phyloP scores from a whole-genome alignment of 1,140 invertebrate genomes.

The Globodera ellingtonae region DNA sequence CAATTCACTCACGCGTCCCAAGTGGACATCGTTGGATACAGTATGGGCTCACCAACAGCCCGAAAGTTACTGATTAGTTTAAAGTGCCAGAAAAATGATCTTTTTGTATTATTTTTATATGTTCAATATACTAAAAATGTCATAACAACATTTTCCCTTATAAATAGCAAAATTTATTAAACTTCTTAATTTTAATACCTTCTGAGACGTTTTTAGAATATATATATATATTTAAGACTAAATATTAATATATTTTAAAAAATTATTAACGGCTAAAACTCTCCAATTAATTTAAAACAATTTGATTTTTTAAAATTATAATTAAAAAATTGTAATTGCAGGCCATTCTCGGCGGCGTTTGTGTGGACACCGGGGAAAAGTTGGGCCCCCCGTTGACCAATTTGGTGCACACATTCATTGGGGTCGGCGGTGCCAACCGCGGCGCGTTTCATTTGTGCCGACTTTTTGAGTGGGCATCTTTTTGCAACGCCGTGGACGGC shows the following conservation, averaged over 20 bases:
- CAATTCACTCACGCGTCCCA: slow-evolving; percentile 23
- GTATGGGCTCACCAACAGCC: slow-evolving; percentile 36
- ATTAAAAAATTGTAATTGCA: background rate
- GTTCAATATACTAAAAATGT: too few relatives aligned
- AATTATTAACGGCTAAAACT: too few relatives aligned
- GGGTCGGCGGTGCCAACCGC: slow-evolving; percentile 48
- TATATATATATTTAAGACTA: too few relatives aligned
- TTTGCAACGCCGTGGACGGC: slow-evolving; percentile 35
- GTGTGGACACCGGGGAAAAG: slow-evolving; percentile 40
- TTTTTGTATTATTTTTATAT: too few relatives aligned
- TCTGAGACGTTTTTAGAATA: too few relatives aligned
- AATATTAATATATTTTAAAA: too few relatives aligned
- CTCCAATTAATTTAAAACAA: too few relatives aligned
- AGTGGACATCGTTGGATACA: slow-evolving; percentile 35
- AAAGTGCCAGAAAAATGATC: background rate
- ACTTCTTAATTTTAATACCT: too few relatives aligned
- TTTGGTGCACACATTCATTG: slow-evolving; percentile 43
- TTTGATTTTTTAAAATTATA: background rate
- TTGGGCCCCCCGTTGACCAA: slow-evolving; percentile 34
- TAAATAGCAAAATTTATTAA: too few relatives aligned
- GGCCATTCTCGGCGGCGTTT: slow-evolving; percentile 38
- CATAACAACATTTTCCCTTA: too few relatives aligned
- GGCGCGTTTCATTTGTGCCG: slow-evolving; percentile 19
- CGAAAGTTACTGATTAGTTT: slow-evolving; percentile 21
- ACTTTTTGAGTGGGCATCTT: slow-evolving; percentile 8